Conservation (phyloP, 2,888 invertebrate genomes). For the Norana najaformis region DNA sequence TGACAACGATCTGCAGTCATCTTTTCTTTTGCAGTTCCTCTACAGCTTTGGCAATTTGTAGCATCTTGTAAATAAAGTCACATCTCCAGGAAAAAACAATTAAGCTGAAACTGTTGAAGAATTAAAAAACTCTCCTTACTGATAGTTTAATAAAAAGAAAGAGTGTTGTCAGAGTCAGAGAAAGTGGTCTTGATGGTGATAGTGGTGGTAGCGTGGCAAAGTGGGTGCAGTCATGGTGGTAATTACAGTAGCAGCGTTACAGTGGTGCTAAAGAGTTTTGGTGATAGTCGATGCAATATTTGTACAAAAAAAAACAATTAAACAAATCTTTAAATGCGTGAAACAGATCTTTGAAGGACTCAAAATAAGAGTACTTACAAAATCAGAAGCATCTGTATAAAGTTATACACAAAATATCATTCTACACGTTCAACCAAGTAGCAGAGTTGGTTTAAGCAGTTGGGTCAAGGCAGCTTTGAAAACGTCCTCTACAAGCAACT, state of each 20-base stretch:
- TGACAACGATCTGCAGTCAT: not conserved
- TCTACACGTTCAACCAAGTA: not conserved
- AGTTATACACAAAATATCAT: not conserved
- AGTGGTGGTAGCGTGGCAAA: not conserved
- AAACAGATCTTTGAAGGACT: not conserved
- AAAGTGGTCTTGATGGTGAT: not conserved
- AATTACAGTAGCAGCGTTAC: not conserved
- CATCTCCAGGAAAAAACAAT: not conserved
- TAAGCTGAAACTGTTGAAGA: not conserved
- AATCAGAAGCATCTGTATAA: not conserved
- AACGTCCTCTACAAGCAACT: not conserved
- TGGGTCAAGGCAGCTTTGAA: not conserved
- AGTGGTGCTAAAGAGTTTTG: not conserved
- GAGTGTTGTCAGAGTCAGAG: too few species aligned
- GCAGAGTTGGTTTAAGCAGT: not conserved
- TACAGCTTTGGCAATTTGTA: not conserved
- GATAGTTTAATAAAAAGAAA: too few species aligned
- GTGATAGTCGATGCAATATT: not conserved
- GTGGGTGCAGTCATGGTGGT: not conserved
- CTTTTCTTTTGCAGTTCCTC: not conserved
- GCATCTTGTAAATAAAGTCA: not conserved
- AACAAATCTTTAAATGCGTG: not conserved
- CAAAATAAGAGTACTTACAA: not conserved
- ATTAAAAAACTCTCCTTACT: too few species aligned
- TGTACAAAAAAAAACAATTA: not conserved